Evolutionary conservation across 30 jellyfish, hydroid and myxozoan genomes (phyloP).

Genomic region (Cassiopea andromeda): DNA sequence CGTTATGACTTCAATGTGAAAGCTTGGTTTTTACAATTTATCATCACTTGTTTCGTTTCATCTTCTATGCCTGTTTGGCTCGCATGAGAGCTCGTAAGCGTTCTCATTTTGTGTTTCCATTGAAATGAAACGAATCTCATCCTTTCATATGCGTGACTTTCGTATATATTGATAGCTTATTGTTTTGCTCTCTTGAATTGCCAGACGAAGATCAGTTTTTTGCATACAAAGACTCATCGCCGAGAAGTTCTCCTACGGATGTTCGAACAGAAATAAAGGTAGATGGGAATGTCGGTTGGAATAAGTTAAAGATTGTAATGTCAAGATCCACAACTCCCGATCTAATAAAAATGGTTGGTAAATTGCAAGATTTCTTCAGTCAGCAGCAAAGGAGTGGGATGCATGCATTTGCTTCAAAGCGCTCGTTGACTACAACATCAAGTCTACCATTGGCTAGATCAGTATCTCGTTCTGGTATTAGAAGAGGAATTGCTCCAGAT

Average conservation of each 20-base stretch:
- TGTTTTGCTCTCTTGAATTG: background rate
- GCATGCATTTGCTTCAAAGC: conserved; percentile 79
- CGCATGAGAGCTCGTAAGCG: too few species aligned
- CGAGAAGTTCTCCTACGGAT: conserved; percentile 6
- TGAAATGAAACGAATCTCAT: too few species aligned
- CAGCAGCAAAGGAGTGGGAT: conserved; percentile 96
- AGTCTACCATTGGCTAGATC: conserved; percentile 40
- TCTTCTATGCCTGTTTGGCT: too few species aligned
- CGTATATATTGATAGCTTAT: background rate
- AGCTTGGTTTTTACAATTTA: too few species aligned
- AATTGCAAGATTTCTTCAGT: conserved; percentile 85
- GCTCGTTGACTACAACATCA: conserved; percentile 37
- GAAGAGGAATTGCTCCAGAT: conserved; percentile 4
- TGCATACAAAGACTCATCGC: conserved; percentile 15
- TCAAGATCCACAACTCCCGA: conserved; percentile 97
- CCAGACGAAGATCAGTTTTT: conserved; percentile 35
- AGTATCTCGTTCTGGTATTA: conserved; percentile 2
- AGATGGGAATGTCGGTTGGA: conserved; percentile 86
- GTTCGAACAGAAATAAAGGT: conserved; percentile 39
- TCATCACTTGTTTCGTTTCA: too few species aligned
- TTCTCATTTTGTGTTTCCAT: too few species aligned
- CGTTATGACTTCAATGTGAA: too few species aligned
- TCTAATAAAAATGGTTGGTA: conserved; percentile 75
- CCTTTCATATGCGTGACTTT: too few species aligned
- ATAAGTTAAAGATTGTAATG: conserved; percentile 86